phyloP scores from a whole-genome alignment of 2,797 vertebrate species.

The Ceyx erithaca region DNA sequence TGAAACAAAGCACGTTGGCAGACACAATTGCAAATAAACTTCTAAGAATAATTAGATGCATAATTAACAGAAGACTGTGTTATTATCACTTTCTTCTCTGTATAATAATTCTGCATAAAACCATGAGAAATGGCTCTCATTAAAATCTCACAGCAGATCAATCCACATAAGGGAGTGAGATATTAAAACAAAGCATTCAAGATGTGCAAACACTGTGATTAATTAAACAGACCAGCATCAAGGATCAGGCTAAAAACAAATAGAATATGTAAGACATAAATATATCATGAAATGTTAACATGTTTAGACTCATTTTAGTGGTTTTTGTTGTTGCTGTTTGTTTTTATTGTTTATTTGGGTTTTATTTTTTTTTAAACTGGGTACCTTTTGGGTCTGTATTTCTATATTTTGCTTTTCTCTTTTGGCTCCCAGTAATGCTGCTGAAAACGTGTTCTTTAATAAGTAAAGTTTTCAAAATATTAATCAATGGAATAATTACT shows the following conservation, averaged over 20 bases:
- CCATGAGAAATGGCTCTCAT: conserved; percentile 28
- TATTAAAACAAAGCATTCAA: not conserved
- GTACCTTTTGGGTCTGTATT: not conserved
- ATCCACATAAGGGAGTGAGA: not conserved
- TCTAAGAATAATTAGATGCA: conserved; percentile 66
- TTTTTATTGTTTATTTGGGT: no score
- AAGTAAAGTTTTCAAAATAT: not conserved
- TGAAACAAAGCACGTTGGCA: conserved; percentile 38
- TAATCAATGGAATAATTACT: not conserved
- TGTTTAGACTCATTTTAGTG: not conserved
- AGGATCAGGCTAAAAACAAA: not conserved
- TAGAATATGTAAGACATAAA: not conserved
- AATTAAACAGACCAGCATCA: not conserved
- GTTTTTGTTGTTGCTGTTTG: not conserved
- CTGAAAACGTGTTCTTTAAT: not conserved
- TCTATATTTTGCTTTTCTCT: not conserved
- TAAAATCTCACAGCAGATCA: conserved; percentile 42
- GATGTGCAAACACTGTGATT: not conserved
- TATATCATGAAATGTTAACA: not conserved
- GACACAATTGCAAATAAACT: conserved; percentile 61
- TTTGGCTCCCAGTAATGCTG: not conserved
- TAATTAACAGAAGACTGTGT: conserved; percentile 63
- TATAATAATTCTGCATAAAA: conserved; percentile 40
- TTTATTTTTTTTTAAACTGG: no score
- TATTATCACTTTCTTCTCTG: conserved; percentile 10